Percentiles rank a stretch among this genome's conserved stretches.
These are phyloP conservation scores for Troglohyphantes excavatus DNA, from an alignment of 2,888 invertebrate species.

Conservation along the genomic window DNA sequence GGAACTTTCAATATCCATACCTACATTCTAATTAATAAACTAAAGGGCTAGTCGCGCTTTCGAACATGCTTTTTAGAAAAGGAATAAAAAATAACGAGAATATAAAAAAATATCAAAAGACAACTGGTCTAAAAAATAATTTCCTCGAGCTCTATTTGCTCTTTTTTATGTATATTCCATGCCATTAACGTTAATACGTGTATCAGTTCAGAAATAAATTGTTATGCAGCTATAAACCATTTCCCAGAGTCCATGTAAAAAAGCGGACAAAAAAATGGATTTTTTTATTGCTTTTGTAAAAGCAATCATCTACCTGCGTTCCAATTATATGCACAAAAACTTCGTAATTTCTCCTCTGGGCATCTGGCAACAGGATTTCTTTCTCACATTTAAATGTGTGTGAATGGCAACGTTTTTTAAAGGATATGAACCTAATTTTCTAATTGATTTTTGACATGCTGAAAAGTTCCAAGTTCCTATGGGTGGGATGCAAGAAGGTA, in stretches of 20 bases:
- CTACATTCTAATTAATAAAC: neutral
- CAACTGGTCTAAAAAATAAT: neutral
- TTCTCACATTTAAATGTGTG: conserved; percentile 36
- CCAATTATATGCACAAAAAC: conserved; percentile 66
- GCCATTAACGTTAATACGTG: neutral
- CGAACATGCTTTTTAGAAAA: neutral
- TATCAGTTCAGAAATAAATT: conserved; percentile 2
- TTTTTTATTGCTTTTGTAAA: neutral
- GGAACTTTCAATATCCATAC: neutral
- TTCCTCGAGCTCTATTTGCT: neutral
- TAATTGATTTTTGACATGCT: conserved; percentile 58
- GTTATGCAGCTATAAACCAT: neutral
- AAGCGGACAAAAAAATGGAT: neutral
- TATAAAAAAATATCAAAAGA: neutral
- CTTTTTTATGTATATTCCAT: neutral
- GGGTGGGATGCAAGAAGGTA: neutral
- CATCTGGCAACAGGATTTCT: conserved; percentile 39
- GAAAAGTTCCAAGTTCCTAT: conserved; percentile 21
- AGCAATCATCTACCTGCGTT: conserved; percentile 34
- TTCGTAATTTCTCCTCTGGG: conserved; percentile 33
- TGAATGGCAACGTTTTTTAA: neutral
- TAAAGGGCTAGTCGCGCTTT: neutral
- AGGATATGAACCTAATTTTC: conserved; percentile 47
- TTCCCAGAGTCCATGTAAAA: neutral
- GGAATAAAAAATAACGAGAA: neutral